Evolutionary conservation across 1,140 invertebrate genomes (phyloP), one percentile per base, ranked within the genome.

Genomic region (Conopomorpha cramerella): DNA sequence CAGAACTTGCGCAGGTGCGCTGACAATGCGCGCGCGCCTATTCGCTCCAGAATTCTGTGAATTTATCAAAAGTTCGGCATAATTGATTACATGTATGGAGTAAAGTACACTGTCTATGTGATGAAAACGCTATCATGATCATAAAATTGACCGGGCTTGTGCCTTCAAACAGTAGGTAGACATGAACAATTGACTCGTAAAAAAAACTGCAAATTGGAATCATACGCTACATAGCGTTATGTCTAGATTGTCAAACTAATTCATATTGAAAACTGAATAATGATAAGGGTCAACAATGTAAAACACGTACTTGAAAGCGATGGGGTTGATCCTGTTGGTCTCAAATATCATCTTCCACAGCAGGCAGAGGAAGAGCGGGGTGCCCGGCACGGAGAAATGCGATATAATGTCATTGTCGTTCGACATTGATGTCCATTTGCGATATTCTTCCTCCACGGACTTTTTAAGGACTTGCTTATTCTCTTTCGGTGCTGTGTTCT

Each of bases 321-420:
- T 94, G 0, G 93, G 90, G 51, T 87, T 92, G 17, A 98, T 92
- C 50, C 89, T 83, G 59, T 96, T 94, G 3, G 93, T 96, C 59
- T 98, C 95, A 31, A 97, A 82, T 42, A 98, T 87, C 84, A 96
- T 96, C 72, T 97, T 96, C 87, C 94, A 98, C 0, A 98, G 65
- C n/a, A 98, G 77, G 55, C 90, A 95, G 0, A 95, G 68, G 60
- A 98, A 98, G 6, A 98, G 63, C 16, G 92, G 90, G 2, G 92
- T 93, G 16, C 90, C 88, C 28, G 91, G 89, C 2, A 92, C 88
- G 1, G 94, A 93, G 62, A 98, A 98, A 65, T 98, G 95, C 2
- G 92, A 86, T 46, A 98, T 94, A 8, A 96, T 94, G 60, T 98
- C 95, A 59, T 93, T 94, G 61, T 98, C 95, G 71, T 95, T 96